Evolutionary conservation across 2,888 invertebrate genomes (phyloP).

Genomic region (Athalia circularis): DNA sequence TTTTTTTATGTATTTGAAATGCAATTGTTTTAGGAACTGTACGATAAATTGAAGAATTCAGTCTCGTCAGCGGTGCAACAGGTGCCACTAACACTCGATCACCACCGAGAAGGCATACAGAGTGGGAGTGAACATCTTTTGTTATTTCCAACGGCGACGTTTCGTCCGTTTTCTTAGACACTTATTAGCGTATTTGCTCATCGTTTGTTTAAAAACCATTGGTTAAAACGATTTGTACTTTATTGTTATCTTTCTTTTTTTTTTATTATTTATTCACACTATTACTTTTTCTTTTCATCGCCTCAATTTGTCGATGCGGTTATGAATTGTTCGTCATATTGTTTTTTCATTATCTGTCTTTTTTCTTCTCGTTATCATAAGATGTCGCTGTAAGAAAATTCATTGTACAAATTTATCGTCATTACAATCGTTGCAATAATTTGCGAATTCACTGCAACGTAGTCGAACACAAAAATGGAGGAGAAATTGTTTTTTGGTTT

Average conservation of each 20-base stretch:
- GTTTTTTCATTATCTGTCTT: not conserved
- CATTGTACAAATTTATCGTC: too few relatives aligned
- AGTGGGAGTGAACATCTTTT: not conserved
- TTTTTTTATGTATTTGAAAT: not conserved
- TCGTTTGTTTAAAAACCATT: constrained; percentile 53
- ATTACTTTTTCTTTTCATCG: not conserved
- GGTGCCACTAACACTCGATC: constrained; percentile 29
- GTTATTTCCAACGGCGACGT: constrained; percentile 50
- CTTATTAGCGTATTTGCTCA: constrained; percentile 57
- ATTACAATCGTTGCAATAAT: not conserved
- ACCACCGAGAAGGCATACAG: constrained; percentile 1
- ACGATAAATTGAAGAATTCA: constrained; percentile 33
- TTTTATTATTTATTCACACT: not conserved
- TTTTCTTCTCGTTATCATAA: not conserved
- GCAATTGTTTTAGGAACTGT: constrained; percentile 19
- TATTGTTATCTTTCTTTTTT: not conserved
- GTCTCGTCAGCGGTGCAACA: constrained; percentile 32
- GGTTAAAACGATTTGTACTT: not conserved
- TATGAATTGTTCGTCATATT: not conserved
- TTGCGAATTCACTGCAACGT: not conserved
- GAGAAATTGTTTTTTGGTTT: not conserved
- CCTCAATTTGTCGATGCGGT: not conserved
- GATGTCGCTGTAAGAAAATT: not conserved
- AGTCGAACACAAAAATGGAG: not conserved
- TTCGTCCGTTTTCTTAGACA: constrained; percentile 60